These are phyloP conservation scores for Drosophila micromelanica DNA, from an alignment of 1,140 invertebrate genomes.

Conservation along the genomic window DNA sequence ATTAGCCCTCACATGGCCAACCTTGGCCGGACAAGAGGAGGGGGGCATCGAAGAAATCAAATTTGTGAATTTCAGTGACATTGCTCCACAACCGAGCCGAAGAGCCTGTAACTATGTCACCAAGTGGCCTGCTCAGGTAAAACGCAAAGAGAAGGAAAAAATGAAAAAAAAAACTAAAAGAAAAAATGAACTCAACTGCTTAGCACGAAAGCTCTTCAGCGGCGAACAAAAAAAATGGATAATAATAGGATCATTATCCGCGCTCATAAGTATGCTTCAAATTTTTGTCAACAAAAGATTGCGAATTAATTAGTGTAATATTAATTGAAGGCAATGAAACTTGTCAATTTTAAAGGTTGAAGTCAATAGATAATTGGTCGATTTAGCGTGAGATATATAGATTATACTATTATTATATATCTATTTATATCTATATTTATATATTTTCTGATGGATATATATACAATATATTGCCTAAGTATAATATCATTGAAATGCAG, in stretches of 20 bases:
- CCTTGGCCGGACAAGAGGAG: not conserved
- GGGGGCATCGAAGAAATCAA: not conserved
- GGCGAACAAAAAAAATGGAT: not conserved
- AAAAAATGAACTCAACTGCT: not conserved
- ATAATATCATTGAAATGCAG: too few species aligned
- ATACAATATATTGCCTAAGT: too few species aligned
- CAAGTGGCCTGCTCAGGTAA: not conserved
- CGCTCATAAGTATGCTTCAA: conserved; percentile 3
- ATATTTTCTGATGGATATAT: too few species aligned
- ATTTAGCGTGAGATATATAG: too few species aligned
- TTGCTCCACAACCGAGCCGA: conserved; percentile 9
- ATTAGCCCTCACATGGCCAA: conserved; percentile 24
- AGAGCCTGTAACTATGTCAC: conserved; percentile 4
- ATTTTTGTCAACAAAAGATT: not conserved
- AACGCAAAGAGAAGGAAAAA: not conserved
- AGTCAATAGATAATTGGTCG: too few species aligned
- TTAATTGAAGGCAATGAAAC: too few species aligned
- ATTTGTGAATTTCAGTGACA: conserved; percentile 31
- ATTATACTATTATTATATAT: too few species aligned
- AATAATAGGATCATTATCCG: not conserved
- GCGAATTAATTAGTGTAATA: too few species aligned
- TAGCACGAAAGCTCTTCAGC: not conserved
- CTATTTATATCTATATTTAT: too few species aligned
- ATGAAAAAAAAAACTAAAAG: not conserved
- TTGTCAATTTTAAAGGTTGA: too few species aligned